These are phyloP conservation scores for Cordylochernes scorpioides DNA, from an alignment of 2,888 invertebrate species.

Conservation along the genomic window DNA sequence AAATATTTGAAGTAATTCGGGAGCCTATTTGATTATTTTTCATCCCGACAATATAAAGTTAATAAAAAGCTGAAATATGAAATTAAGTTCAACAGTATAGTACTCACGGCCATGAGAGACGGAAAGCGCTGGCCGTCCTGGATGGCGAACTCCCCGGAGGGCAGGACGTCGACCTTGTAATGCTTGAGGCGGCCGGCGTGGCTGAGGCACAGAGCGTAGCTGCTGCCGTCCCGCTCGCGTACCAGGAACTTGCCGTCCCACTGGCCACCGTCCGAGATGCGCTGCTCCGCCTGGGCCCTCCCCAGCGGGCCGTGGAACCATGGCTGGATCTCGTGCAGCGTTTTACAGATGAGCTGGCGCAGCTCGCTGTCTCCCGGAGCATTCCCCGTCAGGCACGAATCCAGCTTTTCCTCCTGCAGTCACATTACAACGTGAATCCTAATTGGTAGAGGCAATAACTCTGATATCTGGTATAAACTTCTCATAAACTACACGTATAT, in stretches of 20 bases:
- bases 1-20: too few species aligned
- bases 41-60: too few species aligned
- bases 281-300: conserved; percentile 21
- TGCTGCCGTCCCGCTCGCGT: conserved; percentile 18
- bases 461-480: too few species aligned
- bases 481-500: too few species aligned
- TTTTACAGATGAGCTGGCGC: conserved; percentile 19
- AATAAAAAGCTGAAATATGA: too few species aligned
- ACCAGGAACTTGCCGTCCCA: conserved; percentile 24
- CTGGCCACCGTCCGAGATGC: conserved; percentile 19
- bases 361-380: conserved; percentile 14
- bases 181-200: conserved; percentile 20
- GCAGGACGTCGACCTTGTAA: conserved; percentile 21
- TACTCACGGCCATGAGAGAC: conserved; percentile 24
- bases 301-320: conserved; percentile 25
- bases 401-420: conserved; percentile 11
- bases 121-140: conserved; percentile 25
- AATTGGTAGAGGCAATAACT: too few species aligned
- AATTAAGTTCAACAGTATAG: too few species aligned
- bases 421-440: too few species aligned
- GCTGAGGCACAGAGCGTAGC: conserved; percentile 23
- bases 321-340: conserved; percentile 22
- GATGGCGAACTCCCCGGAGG: conserved; percentile 21
- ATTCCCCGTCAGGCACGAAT: conserved; percentile 11
- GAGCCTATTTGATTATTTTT: too few species aligned